phyloP scores from a whole-genome alignment of 2,888 invertebrate genomes.

The Catocala fraxini region DNA sequence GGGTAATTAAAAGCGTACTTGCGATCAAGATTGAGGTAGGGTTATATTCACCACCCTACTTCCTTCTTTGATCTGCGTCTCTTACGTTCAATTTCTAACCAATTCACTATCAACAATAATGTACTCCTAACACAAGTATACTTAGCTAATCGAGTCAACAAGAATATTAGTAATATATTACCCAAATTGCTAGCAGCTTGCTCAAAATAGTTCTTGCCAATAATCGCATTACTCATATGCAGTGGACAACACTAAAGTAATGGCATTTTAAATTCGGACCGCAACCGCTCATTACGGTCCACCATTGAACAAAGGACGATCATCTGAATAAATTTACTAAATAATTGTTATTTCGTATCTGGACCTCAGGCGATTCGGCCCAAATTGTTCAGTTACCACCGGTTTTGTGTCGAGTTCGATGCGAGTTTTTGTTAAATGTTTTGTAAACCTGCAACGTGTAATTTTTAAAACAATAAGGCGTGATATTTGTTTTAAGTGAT shows the following conservation, averaged over 20 bases:
- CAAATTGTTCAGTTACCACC: constrained; percentile 39
- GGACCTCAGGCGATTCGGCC: constrained; percentile 61
- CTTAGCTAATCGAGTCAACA: too few species aligned
- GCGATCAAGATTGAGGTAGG: too few species aligned
- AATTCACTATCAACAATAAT: too few species aligned
- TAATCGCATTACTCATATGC: constrained; percentile 32
- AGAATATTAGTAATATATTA: too few species aligned
- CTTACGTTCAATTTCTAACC: too few species aligned
- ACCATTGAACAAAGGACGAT: constrained; percentile 75
- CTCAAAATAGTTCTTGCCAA: neutral
- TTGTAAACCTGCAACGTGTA: neutral
- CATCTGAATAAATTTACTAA: constrained; percentile 82
- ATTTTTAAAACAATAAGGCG: too few species aligned
- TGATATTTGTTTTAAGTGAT: neutral
- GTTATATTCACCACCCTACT: too few species aligned
- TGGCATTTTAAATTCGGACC: constrained; percentile 74
- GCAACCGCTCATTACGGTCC: constrained; percentile 70
- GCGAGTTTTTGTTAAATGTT: constrained; percentile 6
- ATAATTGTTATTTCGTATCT: constrained; percentile 80
- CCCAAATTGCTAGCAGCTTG: too few species aligned
- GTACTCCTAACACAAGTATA: too few species aligned
- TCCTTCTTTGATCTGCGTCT: too few species aligned
- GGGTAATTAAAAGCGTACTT: too few species aligned
- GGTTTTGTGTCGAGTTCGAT: constrained; percentile 20
- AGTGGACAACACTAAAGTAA: constrained; percentile 67